Evolutionary conservation across 2,113 vertebrate genomes (phyloP).

Genomic region (Ceratotherium simum): DNA sequence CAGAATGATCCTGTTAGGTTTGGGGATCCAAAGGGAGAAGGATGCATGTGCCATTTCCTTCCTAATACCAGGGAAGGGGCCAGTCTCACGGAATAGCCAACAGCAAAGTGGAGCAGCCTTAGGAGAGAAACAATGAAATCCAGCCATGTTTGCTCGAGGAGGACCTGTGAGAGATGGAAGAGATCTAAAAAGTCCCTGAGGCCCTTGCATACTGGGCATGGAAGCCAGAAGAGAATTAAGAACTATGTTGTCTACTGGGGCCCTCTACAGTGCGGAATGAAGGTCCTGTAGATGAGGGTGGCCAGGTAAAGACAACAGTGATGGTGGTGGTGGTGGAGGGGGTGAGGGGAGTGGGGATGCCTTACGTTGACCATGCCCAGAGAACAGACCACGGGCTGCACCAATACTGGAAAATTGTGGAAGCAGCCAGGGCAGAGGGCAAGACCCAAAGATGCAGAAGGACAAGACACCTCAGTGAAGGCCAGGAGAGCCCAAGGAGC

Average conservation of each 20-base stretch:
- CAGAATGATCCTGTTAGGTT: background rate
- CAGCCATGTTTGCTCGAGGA: background rate
- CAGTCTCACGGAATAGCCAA: background rate
- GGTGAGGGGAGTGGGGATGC: no score
- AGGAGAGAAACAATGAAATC: background rate
- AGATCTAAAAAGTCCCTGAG: background rate
- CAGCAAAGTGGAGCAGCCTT: background rate
- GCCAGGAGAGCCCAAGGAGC: background rate
- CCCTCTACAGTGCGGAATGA: background rate
- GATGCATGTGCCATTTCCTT: background rate
- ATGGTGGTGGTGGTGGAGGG: no score
- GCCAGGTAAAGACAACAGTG: background rate
- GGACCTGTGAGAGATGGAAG: background rate
- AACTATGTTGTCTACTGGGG: background rate
- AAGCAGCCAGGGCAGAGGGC: background rate
- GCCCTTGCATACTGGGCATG: background rate
- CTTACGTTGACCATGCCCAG: background rate
- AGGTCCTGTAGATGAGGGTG: background rate
- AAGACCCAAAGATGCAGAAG: background rate
- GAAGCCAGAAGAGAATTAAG: background rate
- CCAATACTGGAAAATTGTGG: fast-evolving
- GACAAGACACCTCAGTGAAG: background rate
- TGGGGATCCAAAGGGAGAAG: background rate
- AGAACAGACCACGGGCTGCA: background rate
- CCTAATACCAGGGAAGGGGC: no score